These are phyloP conservation scores for Maconellicoccus hirsutus DNA, from an alignment of 1,140 invertebrate genomes.

Conservation along the genomic window DNA sequence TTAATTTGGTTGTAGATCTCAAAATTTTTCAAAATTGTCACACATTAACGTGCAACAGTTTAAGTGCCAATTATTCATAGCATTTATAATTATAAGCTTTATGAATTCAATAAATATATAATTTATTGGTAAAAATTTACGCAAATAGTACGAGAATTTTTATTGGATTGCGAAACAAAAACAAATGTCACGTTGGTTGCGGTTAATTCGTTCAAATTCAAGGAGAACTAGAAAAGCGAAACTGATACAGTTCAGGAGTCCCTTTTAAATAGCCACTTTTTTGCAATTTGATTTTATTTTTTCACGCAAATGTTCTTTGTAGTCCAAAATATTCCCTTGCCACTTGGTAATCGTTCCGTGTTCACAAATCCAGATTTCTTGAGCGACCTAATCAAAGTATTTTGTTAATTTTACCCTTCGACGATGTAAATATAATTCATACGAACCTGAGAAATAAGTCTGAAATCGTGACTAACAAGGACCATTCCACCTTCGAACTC, in stretches of 20 bases:
- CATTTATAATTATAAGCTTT: background rate
- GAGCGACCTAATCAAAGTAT: constrained; percentile 64
- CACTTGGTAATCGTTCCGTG: constrained; percentile 93
- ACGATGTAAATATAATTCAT: no score
- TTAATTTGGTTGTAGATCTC: constrained; percentile 4
- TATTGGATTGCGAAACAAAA: constrained; percentile 2
- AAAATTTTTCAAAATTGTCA: background rate
- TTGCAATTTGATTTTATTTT: constrained; percentile 61
- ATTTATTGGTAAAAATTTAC: background rate
- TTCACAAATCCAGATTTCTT: constrained; percentile 99
- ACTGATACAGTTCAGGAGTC: background rate
- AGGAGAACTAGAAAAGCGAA: background rate
- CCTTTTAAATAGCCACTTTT: constrained; percentile 21
- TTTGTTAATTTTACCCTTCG: no score
- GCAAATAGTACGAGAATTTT: constrained; percentile 1
- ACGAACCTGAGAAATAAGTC: constrained; percentile 98
- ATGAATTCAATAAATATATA: background rate
- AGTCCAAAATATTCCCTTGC: constrained; percentile 87
- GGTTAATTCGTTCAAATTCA: background rate
- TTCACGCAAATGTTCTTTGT: constrained; percentile 86
- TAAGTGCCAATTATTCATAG: background rate
- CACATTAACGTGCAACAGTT: background rate
- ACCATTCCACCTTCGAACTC: constrained; percentile 97
- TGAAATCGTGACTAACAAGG: constrained; percentile 93
- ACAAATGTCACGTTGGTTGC: background rate